These are phyloP conservation scores for Antitype chi DNA, from an alignment of 2,888 invertebrate genomes.

Conservation along the genomic window DNA sequence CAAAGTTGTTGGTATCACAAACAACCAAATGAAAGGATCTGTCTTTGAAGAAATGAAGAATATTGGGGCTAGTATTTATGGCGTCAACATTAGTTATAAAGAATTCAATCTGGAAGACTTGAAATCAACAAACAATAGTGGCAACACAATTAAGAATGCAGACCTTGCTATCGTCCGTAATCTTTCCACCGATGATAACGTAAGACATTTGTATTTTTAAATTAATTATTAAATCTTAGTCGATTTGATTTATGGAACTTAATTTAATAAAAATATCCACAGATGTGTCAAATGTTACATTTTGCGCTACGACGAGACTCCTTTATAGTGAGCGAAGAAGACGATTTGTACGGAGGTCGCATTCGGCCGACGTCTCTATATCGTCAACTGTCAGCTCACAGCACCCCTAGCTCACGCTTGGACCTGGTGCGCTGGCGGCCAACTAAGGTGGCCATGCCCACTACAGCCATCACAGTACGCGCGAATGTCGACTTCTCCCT, in stretches of 20 bases:
- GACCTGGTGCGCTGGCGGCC: slow-evolving; percentile 62
- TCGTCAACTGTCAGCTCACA: slow-evolving; percentile 46
- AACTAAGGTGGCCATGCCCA: slow-evolving; percentile 16
- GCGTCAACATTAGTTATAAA: slow-evolving; percentile 58
- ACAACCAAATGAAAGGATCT: slow-evolving; percentile 27
- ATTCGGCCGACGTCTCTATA: slow-evolving; percentile 46
- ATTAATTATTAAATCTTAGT: background rate
- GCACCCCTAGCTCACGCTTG: slow-evolving; percentile 22
- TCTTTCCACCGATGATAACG: slow-evolving; percentile 60
- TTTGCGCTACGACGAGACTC: slow-evolving; percentile 42
- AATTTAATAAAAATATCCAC: background rate
- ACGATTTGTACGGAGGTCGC: slow-evolving; percentile 30
- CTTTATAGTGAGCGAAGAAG: slow-evolving; percentile 60
- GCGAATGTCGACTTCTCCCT: slow-evolving; percentile 33
- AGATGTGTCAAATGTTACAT: slow-evolving; percentile 52
- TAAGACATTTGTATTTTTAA: slow-evolving; percentile 37
- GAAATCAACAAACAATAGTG: slow-evolving; percentile 12
- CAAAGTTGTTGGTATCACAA: slow-evolving; percentile 60
- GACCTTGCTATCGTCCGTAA: slow-evolving; percentile 63
- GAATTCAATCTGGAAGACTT: slow-evolving; percentile 35
- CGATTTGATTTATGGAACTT: background rate
- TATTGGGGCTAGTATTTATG: slow-evolving; percentile 42
- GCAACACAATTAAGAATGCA: slow-evolving; percentile 39
- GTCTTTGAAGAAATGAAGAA: slow-evolving; percentile 61
- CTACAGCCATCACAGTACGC: slow-evolving; percentile 56